phyloP scores from a whole-genome alignment of 2,888 invertebrate genomes.

The Glyphotaelius pellucidus region DNA sequence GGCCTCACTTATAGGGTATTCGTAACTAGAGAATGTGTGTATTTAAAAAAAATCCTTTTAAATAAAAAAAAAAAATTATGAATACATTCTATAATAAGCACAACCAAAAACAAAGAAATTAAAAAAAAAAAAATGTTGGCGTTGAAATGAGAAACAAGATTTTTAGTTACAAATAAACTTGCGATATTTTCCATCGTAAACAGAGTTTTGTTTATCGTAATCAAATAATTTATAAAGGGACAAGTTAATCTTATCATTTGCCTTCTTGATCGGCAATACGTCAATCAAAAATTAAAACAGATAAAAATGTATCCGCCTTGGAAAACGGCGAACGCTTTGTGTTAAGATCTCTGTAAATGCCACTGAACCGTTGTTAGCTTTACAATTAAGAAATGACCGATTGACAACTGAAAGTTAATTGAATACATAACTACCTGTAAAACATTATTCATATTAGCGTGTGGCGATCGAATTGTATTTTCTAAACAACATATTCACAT shows the following conservation, averaged over 20 bases:
- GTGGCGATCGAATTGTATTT: not conserved
- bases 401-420: slow-evolving; percentile 55
- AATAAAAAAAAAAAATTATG: too few relatives aligned
- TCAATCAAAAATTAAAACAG: not conserved
- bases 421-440: slow-evolving; percentile 34
- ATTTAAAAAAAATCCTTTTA: too few relatives aligned
- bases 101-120: too few relatives aligned
- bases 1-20: too few relatives aligned
- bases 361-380: not conserved
- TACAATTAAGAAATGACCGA: not conserved
- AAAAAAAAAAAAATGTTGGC: too few relatives aligned
- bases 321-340: not conserved
- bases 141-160: too few relatives aligned
- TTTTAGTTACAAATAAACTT: too few relatives aligned
- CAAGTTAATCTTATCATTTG: not conserved
- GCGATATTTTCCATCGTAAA: too few relatives aligned
- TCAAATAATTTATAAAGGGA: not conserved
- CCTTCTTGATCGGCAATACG: not conserved
- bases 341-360: not conserved
- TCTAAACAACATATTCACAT: not conserved
- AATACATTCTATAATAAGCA: too few relatives aligned
- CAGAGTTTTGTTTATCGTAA: too few relatives aligned
- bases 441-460: not conserved
- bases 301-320: not conserved
- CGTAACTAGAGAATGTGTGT: too few relatives aligned